Percentiles rank a stretch among this genome's conserved stretches.
phyloP scores from a whole-genome alignment of 2,888 invertebrate genomes.

The Automeris io region DNA sequence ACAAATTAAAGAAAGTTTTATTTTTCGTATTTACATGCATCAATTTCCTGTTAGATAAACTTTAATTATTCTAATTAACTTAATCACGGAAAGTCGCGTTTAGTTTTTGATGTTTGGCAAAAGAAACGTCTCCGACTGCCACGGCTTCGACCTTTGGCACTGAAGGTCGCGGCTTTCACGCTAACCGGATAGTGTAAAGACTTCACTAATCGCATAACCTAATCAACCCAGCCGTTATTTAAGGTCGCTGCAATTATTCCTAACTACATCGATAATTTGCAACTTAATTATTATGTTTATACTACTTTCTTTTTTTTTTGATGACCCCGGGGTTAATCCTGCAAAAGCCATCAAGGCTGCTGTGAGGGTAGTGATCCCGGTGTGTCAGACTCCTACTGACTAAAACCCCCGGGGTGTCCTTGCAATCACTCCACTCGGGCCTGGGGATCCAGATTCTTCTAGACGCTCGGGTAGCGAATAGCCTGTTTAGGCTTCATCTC shows the following conservation, averaged over 20 bases:
- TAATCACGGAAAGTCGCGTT: slow-evolving; percentile 5
- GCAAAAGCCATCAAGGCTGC: too few relatives aligned
- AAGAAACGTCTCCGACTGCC: slow-evolving; percentile 49
- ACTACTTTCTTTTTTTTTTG: slow-evolving; percentile 3
- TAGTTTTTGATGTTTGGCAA: slow-evolving; percentile 19
- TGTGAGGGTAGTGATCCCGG: too few relatives aligned
- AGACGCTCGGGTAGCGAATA: too few relatives aligned
- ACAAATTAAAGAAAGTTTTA: too few relatives aligned
- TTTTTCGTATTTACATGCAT: too few relatives aligned
- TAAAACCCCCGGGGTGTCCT: too few relatives aligned
- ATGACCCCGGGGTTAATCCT: too few relatives aligned
- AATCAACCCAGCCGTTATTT: neutral
- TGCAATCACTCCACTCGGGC: too few relatives aligned
- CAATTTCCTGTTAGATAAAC: too few relatives aligned
- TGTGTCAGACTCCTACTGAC: too few relatives aligned
- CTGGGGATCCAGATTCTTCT: too few relatives aligned
- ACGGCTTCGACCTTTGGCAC: slow-evolving; percentile 49
- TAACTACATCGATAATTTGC: neutral
- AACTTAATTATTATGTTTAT: neutral
- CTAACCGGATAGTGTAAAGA: slow-evolving; percentile 41
- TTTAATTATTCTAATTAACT: neutral
- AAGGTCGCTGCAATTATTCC: neutral
- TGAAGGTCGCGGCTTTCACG: slow-evolving; percentile 47
- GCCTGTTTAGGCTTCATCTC: too few relatives aligned
- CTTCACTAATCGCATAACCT: slow-evolving; percentile 4